Conservation (phyloP, 2,888 invertebrate genomes). For the Chelonus formosanus region DNA sequence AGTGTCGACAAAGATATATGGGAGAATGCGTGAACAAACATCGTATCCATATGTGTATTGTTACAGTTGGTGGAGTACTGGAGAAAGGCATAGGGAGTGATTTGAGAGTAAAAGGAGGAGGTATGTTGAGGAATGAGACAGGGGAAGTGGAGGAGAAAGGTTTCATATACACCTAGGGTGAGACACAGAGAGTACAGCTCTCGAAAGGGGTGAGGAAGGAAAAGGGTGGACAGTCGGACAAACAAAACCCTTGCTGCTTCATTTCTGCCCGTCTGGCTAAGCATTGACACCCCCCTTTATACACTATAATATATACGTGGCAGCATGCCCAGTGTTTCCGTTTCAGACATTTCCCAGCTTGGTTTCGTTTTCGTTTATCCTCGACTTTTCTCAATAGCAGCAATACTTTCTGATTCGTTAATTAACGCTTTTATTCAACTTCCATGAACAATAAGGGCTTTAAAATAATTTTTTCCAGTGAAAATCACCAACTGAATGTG, state of each 20-base stretch:
- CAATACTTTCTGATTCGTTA: constrained; percentile 59
- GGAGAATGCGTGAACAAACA: constrained; percentile 57
- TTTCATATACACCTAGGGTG: constrained; percentile 38
- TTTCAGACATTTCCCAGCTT: constrained; percentile 44
- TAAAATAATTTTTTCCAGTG: constrained; percentile 31
- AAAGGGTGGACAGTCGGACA: constrained; percentile 64
- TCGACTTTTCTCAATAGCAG: constrained; percentile 40
- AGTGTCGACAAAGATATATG: constrained; percentile 53
- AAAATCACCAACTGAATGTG: constrained; percentile 25
- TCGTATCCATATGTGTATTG: constrained; percentile 46
- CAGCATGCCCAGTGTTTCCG: constrained; percentile 44
- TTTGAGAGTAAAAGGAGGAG: constrained; percentile 31
- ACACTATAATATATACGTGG: constrained; percentile 36
- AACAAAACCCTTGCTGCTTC: constrained; percentile 65
- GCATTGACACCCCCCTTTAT: constrained; percentile 60
- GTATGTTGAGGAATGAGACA: constrained; percentile 32
- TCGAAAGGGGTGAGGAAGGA: constrained; percentile 49
- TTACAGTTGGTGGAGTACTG: constrained; percentile 31
- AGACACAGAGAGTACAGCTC: constrained; percentile 37
- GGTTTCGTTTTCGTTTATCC: constrained; percentile 37
- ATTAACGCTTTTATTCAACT: constrained; percentile 53
- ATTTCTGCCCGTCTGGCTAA: constrained; percentile 64
- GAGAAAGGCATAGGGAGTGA: constrained; percentile 33
- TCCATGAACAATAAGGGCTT: constrained; percentile 4
- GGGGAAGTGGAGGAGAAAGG: constrained; percentile 39